These are phyloP conservation scores for Scaptomyza reducta DNA, from an alignment of 2,888 invertebrate species.

Conservation along the genomic window DNA sequence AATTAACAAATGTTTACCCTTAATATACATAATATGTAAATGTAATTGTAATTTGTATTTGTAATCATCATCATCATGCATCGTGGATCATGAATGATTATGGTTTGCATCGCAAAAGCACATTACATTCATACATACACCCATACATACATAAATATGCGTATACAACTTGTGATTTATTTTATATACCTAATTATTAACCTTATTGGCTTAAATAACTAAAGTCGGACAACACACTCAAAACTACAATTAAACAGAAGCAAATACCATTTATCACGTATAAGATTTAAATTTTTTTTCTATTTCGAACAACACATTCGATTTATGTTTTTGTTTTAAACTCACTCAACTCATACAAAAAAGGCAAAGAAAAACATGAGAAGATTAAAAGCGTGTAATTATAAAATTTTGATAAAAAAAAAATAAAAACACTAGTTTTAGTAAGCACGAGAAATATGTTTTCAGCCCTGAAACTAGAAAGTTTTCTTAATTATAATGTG, in stretches of 20 bases:
- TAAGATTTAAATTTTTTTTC: slow-evolving; percentile 57
- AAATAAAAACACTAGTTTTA: slow-evolving; percentile 31
- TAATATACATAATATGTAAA: slow-evolving; percentile 48
- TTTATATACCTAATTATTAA: slow-evolving; percentile 73
- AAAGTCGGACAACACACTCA: slow-evolving; percentile 43
- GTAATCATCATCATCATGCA: slow-evolving; percentile 42
- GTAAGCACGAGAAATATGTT: slow-evolving; percentile 27
- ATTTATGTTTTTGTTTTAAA: slow-evolving; percentile 33
- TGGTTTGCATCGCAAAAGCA: slow-evolving; percentile 27
- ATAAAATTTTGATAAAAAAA: slow-evolving; percentile 33
- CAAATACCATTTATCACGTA: slow-evolving; percentile 31
- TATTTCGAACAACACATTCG: slow-evolving; percentile 46
- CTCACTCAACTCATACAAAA: slow-evolving; percentile 22
- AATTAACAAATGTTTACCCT: slow-evolving; percentile 75
- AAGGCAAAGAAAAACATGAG: slow-evolving; percentile 6
- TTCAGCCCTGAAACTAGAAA: slow-evolving; percentile 26
- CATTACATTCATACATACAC: slow-evolving; percentile 35
- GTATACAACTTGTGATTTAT: slow-evolving; percentile 78
- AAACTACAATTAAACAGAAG: slow-evolving; percentile 32
- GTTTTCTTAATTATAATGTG: slow-evolving; percentile 40
- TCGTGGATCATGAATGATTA: slow-evolving; percentile 43
- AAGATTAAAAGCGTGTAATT: slow-evolving; percentile 18
- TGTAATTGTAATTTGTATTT: slow-evolving; percentile 44
- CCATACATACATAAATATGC: slow-evolving; percentile 58
- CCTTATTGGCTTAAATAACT: slow-evolving; percentile 61